These are phyloP conservation scores for Ditula angustiorana DNA, from an alignment of 2,888 invertebrate genomes.

Conservation along the genomic window DNA sequence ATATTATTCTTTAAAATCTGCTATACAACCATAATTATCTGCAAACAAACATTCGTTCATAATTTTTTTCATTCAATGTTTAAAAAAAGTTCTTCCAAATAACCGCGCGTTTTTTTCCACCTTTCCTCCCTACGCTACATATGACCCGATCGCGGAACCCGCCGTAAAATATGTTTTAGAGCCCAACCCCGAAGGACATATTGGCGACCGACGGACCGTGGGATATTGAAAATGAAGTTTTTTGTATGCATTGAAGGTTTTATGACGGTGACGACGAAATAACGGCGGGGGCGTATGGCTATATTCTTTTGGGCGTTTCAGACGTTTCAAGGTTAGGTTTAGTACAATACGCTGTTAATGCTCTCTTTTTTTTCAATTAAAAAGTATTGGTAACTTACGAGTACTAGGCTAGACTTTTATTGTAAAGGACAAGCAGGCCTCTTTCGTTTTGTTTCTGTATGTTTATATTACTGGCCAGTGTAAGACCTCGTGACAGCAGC, in stretches of 20 bases:
- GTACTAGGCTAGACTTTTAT: too few relatives aligned
- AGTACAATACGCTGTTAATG: neutral
- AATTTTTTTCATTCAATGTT: too few relatives aligned
- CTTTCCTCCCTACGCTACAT: neutral
- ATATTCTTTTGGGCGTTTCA: slow-evolving; percentile 42
- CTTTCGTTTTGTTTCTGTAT: too few relatives aligned
- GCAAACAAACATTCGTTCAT: too few relatives aligned
- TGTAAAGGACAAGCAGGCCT: too few relatives aligned
- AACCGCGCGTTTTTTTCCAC: slow-evolving; percentile 11
- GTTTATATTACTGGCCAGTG: too few relatives aligned
- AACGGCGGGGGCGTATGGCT: slow-evolving; percentile 46
- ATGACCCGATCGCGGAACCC: slow-evolving; percentile 48
- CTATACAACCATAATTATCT: too few relatives aligned
- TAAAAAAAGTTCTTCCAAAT: too few relatives aligned
- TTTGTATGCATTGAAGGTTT: slow-evolving; percentile 71
- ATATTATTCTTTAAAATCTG: too few relatives aligned
- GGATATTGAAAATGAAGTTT: slow-evolving; percentile 73
- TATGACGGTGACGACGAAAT: slow-evolving; percentile 54
- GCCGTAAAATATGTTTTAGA: slow-evolving; percentile 71
- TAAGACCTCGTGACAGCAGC: too few relatives aligned
- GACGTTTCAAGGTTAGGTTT: slow-evolving; percentile 27
- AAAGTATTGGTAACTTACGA: neutral
- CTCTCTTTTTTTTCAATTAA: neutral
- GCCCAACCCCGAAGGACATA: slow-evolving; percentile 60
- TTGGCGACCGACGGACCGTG: slow-evolving; percentile 54